Percentiles rank a stretch among this genome's conserved stretches.
phyloP scores from a whole-genome alignment of 2,888 invertebrate genomes.

The Halocaridina rubra region DNA sequence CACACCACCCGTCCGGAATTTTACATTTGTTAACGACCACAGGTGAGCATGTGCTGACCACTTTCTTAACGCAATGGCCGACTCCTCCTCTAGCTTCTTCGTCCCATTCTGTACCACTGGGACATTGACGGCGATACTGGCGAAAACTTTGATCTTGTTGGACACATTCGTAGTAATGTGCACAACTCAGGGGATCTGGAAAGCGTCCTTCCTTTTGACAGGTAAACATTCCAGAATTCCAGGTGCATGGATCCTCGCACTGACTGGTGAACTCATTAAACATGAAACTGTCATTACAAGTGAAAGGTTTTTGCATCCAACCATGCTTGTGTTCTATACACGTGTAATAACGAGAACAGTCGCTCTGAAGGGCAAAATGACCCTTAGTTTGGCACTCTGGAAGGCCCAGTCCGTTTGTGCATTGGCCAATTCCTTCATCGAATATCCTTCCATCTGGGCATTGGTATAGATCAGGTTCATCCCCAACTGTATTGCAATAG shows the following conservation, averaged over 20 bases:
- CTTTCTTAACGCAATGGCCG: background rate
- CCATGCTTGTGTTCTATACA: constrained; percentile 45
- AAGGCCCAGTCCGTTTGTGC: constrained; percentile 25
- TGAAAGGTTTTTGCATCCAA: constrained; percentile 47
- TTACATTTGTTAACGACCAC: background rate
- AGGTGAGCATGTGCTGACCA: background rate
- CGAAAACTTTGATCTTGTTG: background rate
- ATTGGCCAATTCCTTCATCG: constrained; percentile 19
- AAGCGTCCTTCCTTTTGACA: constrained; percentile 75
- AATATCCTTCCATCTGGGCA: constrained; percentile 45
- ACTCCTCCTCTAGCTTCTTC: background rate
- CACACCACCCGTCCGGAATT: background rate
- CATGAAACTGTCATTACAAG: constrained; percentile 36
- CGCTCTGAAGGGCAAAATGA: constrained; percentile 33
- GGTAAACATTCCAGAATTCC: constrained; percentile 35
- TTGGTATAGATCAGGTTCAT: constrained; percentile 45
- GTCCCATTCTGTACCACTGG: background rate
- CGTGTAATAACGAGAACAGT: constrained; percentile 49
- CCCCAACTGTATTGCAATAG: constrained; percentile 18
- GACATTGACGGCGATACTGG: background rate
- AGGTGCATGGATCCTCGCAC: constrained; percentile 49
- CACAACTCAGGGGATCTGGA: constrained; percentile 83
- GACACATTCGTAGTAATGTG: constrained; percentile 73
- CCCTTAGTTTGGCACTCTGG: constrained; percentile 40
- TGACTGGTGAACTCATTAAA: constrained; percentile 39